phyloP scores from a whole-genome alignment of 2,888 invertebrate species.

The Pelosia muscerda region DNA sequence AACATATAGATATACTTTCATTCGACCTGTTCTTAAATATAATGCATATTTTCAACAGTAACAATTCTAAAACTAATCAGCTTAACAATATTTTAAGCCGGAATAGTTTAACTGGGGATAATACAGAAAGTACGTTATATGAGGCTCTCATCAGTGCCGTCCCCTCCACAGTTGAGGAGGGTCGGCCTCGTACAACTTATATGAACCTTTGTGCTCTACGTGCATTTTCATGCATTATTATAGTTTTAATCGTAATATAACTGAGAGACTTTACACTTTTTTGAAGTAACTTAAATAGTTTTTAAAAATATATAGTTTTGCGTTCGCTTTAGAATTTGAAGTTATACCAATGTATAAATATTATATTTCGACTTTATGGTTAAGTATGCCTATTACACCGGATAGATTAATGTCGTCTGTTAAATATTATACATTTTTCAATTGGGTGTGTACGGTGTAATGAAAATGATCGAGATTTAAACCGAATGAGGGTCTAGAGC shows the following conservation, averaged over 20 bases:
- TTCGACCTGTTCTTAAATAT: neutral
- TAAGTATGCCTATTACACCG: no score
- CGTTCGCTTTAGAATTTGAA: neutral
- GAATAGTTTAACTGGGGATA: slow-evolving; percentile 56
- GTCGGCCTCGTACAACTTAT: slow-evolving; percentile 65
- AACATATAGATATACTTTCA: neutral
- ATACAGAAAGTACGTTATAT: slow-evolving; percentile 59
- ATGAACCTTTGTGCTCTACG: slow-evolving; percentile 58
- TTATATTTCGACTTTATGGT: no score
- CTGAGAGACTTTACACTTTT: neutral
- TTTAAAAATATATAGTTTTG: slow-evolving; percentile 1
- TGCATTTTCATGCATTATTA: slow-evolving; percentile 58
- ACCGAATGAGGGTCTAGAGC: neutral
- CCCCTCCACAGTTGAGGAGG: slow-evolving; percentile 63
- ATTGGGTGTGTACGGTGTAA: no score
- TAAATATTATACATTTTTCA: no score
- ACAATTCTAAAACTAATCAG: slow-evolving; percentile 44
- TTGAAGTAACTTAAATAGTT: neutral
- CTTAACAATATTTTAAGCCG: slow-evolving; percentile 56
- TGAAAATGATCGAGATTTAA: neutral
- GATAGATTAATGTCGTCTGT: no score
- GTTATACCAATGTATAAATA: no score
- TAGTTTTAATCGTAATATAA: slow-evolving; percentile 44
- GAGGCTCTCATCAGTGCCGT: slow-evolving; percentile 56
- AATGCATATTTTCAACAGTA: slow-evolving; percentile 26